Evolutionary conservation across 2,797 vertebrate species (phyloP).

Genomic region (Hylomyscus alleni): DNA sequence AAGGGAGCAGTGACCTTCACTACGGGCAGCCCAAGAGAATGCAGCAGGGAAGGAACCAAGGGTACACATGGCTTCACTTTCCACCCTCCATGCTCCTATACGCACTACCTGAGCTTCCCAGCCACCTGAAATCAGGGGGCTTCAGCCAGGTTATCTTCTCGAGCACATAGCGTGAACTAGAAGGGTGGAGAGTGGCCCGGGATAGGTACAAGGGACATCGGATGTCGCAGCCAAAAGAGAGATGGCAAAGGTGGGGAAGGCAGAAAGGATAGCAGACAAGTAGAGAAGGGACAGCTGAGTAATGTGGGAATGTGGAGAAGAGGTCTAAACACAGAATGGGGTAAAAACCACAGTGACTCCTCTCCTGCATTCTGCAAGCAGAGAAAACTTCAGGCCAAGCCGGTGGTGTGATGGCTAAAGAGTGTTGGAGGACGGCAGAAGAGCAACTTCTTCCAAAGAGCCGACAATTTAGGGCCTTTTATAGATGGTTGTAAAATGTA

Average conservation of each 20-base stretch:
- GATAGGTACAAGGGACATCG: background rate
- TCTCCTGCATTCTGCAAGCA: background rate
- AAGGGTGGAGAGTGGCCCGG: background rate
- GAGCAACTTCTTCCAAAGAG: slow-evolving; percentile 59
- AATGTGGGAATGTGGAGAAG: background rate
- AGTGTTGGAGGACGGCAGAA: background rate
- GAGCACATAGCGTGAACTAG: background rate
- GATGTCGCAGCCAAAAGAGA: background rate
- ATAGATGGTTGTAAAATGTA: slow-evolving; percentile 61
- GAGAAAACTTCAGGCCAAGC: background rate
- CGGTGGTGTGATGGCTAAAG: background rate
- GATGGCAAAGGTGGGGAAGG: background rate
- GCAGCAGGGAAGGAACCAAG: background rate
- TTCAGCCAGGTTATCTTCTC: background rate
- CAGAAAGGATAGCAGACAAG: background rate
- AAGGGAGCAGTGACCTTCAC: background rate
- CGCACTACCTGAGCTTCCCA: background rate
- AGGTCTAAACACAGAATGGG: background rate
- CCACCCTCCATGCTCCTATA: too few species aligned
- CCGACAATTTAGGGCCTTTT: slow-evolving; percentile 67
- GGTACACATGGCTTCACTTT: background rate
- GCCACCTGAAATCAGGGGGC: background rate
- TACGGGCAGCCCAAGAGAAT: background rate
- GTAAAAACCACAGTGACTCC: background rate
- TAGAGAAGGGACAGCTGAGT: background rate